A percentile compares a stretch with the other conserved stretches of the same genome.
These are phyloP conservation scores for Synergus laeviventris DNA, from an alignment of 2,888 invertebrate genomes.

Conservation along the genomic window DNA sequence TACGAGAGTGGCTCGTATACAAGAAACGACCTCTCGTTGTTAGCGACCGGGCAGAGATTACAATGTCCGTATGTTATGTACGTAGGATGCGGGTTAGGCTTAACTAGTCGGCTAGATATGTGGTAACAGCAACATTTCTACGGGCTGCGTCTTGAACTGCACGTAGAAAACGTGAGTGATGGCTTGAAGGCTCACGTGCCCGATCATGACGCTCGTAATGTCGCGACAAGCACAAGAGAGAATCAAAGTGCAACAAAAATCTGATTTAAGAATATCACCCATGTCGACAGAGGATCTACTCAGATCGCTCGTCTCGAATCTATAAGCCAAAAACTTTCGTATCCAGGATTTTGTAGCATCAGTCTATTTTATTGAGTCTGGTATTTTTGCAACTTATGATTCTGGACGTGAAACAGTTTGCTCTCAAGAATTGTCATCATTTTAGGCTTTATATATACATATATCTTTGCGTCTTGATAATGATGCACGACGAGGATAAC, in stretches of 20 bases:
- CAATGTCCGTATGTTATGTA: slow-evolving; percentile 57
- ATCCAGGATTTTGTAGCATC: too few relatives aligned
- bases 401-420: not conserved
- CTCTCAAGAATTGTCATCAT: not conserved
- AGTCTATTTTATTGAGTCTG: not conserved
- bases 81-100: slow-evolving; percentile 56
- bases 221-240: slow-evolving; percentile 51
- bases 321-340: not conserved
- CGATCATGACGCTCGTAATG: slow-evolving; percentile 56
- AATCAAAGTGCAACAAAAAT: slow-evolving; percentile 1
- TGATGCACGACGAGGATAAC: slow-evolving; percentile 9
- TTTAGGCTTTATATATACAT: not conserved
- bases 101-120: slow-evolving; percentile 60
- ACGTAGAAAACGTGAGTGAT: slow-evolving; percentile 69
- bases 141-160: slow-evolving; percentile 58
- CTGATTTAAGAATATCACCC: not conserved
- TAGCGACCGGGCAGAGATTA: slow-evolving; percentile 53
- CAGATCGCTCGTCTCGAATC: not conserved
- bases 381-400: too few relatives aligned
- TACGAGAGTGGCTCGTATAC: slow-evolving; percentile 44
- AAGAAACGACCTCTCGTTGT: slow-evolving; percentile 46
- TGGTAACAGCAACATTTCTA: slow-evolving; percentile 56
- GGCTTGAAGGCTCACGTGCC: slow-evolving; percentile 59
- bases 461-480: slow-evolving; percentile 5
- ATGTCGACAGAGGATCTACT: not conserved